Conservation (phyloP, 2,113 vertebrate species). For the Larimichthys polyactis region DNA sequence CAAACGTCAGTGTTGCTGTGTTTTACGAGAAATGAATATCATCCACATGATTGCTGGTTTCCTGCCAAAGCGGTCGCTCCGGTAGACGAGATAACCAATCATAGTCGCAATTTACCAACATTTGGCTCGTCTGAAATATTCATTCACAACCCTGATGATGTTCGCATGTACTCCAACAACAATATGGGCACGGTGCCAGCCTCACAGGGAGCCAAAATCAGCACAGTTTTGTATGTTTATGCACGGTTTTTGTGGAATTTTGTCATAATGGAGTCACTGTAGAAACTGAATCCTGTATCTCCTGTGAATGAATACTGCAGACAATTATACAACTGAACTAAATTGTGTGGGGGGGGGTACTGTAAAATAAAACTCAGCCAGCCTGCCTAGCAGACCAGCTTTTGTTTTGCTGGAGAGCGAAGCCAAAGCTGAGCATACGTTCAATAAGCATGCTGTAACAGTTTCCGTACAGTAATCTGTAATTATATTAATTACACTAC, state of each 20-base stretch:
- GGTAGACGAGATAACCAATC: background rate
- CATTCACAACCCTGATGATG: background rate
- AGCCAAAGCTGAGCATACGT: slow-evolving; percentile 3
- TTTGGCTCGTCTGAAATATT: background rate
- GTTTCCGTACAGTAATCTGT: slow-evolving; percentile 11
- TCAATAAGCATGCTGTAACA: slow-evolving; percentile 15
- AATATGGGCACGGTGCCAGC: background rate
- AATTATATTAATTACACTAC: slow-evolving; percentile 30
- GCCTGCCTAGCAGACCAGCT: background rate
- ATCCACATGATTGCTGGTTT: slow-evolving; percentile 9
- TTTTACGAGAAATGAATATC: background rate
- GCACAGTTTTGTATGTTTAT: background rate
- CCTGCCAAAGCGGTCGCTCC: slow-evolving; percentile 7
- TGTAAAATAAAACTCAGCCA: slow-evolving; percentile 4
- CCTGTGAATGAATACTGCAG: background rate
- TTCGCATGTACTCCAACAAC: background rate
- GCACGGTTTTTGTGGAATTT: background rate
- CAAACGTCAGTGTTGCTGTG: slow-evolving; percentile 1
- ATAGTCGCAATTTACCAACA: slow-evolving; percentile 11
- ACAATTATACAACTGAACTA: slow-evolving; percentile 2
- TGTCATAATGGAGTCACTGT: background rate
- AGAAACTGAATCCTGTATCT: background rate
- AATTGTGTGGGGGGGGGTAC: background rate
- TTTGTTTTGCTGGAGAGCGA: slow-evolving; percentile 16
- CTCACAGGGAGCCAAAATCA: slow-evolving; percentile 4